Conservation (phyloP, 23 tunicate genomes). For the Styela clava region DNA sequence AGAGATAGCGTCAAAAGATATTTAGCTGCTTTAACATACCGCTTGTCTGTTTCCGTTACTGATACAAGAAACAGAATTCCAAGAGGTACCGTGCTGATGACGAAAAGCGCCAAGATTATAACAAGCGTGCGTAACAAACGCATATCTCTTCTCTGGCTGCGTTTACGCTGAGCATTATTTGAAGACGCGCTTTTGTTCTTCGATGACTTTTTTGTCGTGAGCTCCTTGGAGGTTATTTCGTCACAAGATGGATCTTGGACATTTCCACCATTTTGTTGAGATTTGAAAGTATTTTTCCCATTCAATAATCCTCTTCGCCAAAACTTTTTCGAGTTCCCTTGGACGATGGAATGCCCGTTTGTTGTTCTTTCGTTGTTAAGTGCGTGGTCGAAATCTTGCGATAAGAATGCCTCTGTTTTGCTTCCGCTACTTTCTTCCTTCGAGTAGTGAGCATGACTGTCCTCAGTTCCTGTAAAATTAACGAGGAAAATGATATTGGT, state of each 20-base stretch:
- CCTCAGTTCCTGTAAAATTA: slow-evolving; percentile 9
- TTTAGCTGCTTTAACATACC: slow-evolving; percentile 50
- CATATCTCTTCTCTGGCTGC: slow-evolving; percentile 49
- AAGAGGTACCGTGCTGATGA: slow-evolving; percentile 76
- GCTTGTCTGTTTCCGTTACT: slow-evolving; percentile 66
- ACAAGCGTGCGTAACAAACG: slow-evolving; percentile 67
- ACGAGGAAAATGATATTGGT: too few relatives aligned
- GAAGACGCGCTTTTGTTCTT: slow-evolving; percentile 2
- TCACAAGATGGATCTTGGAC: background rate
- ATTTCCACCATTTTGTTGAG: background rate
- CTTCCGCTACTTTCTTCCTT: slow-evolving; percentile 26
- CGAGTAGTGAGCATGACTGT: background rate
- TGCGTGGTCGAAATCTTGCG: slow-evolving; percentile 14
- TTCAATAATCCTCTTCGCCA: background rate
- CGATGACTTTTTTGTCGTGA: background rate
- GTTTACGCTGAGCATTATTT: slow-evolving; percentile 8
- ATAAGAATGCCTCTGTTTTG: slow-evolving; percentile 5
- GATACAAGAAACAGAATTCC: slow-evolving; percentile 65
- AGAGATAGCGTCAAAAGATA: slow-evolving; percentile 59
- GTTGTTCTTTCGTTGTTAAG: background rate
- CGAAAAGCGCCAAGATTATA: slow-evolving; percentile 57
- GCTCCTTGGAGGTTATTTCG: background rate
- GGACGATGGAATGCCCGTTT: background rate
- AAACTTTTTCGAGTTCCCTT: background rate
- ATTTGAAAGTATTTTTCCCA: background rate